Evolutionary conservation across 2,113 vertebrate species (phyloP).

Genomic region (Phaethornis superciliosus): DNA sequence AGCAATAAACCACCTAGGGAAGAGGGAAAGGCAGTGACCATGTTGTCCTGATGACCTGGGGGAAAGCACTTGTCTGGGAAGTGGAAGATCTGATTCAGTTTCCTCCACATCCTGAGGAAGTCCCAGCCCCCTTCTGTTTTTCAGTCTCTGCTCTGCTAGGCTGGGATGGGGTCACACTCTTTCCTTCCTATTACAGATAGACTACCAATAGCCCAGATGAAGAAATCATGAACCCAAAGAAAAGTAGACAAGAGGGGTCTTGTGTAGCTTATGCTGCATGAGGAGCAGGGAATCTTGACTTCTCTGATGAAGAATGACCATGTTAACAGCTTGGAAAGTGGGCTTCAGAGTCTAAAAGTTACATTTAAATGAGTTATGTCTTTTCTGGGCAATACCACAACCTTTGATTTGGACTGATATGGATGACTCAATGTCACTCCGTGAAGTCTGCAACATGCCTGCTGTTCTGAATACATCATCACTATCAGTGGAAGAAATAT

Average conservation of each 20-base stretch:
- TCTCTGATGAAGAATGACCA: neutral
- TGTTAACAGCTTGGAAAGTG: neutral
- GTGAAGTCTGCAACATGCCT: neutral
- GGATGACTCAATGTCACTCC: neutral
- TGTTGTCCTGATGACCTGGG: conserved; percentile 1
- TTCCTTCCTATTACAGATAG: conserved; percentile 42
- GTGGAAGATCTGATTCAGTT: conserved; percentile 63
- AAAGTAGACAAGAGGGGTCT: neutral
- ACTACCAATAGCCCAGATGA: neutral
- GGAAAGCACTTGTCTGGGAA: conserved; percentile 24
- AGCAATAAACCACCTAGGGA: neutral
- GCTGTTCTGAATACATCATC: neutral
- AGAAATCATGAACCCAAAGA: neutral
- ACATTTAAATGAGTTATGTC: neutral
- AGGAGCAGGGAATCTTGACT: neutral
- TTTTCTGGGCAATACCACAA: neutral
- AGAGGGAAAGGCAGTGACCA: conserved; percentile 5
- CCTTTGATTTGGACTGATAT: neutral
- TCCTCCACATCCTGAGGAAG: conserved; percentile 67
- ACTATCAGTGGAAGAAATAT: neutral
- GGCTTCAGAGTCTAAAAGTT: neutral
- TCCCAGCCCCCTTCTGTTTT: conserved; percentile 33
- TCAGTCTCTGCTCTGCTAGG: neutral
- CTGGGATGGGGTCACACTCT: conserved; percentile 39
- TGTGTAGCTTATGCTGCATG: neutral